phyloP scores from a whole-genome alignment of 2,888 invertebrate genomes.

The Sthenelais limicola region DNA sequence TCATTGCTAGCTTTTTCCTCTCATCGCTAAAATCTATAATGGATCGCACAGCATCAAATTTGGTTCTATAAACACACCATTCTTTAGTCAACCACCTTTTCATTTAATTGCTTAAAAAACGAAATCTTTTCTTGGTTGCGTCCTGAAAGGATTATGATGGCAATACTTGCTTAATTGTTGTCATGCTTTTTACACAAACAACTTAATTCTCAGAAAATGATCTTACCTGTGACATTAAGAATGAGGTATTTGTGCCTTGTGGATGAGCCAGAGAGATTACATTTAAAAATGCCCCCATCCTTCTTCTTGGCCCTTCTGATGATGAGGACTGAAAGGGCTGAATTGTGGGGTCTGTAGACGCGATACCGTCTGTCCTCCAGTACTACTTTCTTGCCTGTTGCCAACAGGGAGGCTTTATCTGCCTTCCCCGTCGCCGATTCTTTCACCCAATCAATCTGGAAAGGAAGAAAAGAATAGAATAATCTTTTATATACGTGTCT shows the following conservation, averaged over 20 bases:
- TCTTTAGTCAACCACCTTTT: too few relatives aligned
- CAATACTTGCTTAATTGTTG: not conserved
- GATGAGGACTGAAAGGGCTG: conserved; percentile 56
- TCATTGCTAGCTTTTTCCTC: too few relatives aligned
- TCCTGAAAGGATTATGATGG: too few relatives aligned
- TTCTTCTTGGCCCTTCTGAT: conserved; percentile 53
- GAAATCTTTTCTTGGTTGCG: too few relatives aligned
- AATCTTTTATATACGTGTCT: too few relatives aligned
- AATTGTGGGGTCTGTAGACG: conserved; percentile 54
- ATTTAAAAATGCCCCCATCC: conserved; percentile 55
- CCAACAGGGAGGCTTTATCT: conserved; percentile 44
- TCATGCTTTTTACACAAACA: not conserved
- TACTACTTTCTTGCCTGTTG: conserved; percentile 53
- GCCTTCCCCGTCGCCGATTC: conserved; percentile 28
- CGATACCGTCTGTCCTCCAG: conserved; percentile 50
- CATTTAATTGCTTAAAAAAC: too few relatives aligned
- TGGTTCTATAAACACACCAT: too few relatives aligned
- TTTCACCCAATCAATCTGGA: conserved; percentile 46
- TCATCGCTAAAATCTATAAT: too few relatives aligned
- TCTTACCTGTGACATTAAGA: conserved; percentile 56
- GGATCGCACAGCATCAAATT: too few relatives aligned
- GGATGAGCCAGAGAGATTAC: conserved; percentile 53
- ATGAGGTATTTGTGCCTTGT: conserved; percentile 55
- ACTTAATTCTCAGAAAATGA: not conserved
- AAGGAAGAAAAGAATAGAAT: conserved; percentile 14